A percentile compares a stretch with the other conserved stretches of the same genome.
Evolutionary conservation across 2,888 invertebrate species (phyloP).

Genomic region (Eubasilissa splendida): DNA sequence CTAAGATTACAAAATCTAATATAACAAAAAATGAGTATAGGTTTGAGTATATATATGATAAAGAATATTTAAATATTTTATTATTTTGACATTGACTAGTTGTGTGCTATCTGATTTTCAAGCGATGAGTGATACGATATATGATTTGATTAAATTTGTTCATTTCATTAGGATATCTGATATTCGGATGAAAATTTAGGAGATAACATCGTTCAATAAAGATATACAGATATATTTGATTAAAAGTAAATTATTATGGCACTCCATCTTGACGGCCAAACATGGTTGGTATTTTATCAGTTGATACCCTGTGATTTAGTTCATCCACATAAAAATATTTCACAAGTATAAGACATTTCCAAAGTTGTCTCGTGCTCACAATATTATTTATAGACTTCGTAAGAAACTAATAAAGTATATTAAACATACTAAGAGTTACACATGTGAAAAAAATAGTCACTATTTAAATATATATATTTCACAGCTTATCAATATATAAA

Average conservation of each 20-base stretch:
- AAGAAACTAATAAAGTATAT: conserved; percentile 47
- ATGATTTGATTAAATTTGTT: not conserved
- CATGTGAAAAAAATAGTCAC: conserved; percentile 57
- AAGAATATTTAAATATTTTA: conserved; percentile 13
- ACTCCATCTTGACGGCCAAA: conserved; percentile 44
- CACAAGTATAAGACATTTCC: conserved; percentile 47
- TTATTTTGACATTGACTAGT: conserved; percentile 33
- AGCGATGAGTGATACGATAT: conserved; percentile 11
- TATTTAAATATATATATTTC: conserved; percentile 47
- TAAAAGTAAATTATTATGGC: conserved; percentile 40
- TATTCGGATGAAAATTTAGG: conserved; percentile 3
- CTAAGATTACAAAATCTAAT: conserved; percentile 32
- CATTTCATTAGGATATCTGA: conserved; percentile 27
- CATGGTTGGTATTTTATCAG: conserved; percentile 53
- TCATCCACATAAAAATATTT: conserved; percentile 52
- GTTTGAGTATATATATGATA: conserved; percentile 23
- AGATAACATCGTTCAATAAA: conserved; percentile 6
- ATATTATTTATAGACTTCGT: conserved; percentile 40
- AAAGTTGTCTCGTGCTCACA: conserved; percentile 51
- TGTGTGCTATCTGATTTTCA: conserved; percentile 10
- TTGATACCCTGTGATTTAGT: conserved; percentile 58
- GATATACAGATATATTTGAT: conserved; percentile 18
- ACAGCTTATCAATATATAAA: conserved; percentile 48
- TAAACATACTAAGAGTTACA: conserved; percentile 51
- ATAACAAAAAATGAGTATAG: conserved; percentile 30